Conservation (phyloP, 2,113 vertebrate species). For the Corythoichthys intestinalis region DNA sequence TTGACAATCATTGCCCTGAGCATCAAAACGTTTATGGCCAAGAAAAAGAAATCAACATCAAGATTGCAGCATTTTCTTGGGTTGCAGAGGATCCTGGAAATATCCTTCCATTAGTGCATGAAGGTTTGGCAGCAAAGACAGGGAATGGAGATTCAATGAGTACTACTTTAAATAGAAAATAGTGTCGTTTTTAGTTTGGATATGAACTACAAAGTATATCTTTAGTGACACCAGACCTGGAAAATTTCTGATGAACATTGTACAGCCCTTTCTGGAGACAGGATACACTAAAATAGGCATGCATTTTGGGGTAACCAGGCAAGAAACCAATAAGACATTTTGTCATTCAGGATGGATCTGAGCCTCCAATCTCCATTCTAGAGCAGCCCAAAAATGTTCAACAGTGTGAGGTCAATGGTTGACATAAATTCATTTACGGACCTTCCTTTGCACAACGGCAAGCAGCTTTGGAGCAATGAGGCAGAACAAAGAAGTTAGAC, state of each 20-base stretch:
- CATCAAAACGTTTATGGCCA: no score
- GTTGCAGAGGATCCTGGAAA: neutral
- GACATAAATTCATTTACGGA: neutral
- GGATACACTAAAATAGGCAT: neutral
- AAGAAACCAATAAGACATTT: neutral
- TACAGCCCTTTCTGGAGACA: neutral
- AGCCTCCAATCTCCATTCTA: neutral
- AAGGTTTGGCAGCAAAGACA: neutral
- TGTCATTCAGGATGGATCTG: neutral
- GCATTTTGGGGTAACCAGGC: neutral
- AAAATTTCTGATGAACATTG: neutral
- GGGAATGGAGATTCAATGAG: neutral
- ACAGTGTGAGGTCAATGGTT: no score
- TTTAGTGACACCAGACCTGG: no score
- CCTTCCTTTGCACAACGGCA: neutral
- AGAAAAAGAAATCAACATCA: neutral
- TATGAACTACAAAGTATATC: neutral
- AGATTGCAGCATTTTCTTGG: neutral
- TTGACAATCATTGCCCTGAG: no score
- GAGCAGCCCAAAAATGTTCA: neutral
- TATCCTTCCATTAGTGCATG: neutral
- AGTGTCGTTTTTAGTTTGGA: neutral
- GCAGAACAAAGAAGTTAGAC: neutral
- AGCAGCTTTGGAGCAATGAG: neutral
- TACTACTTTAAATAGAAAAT: neutral